phyloP scores from a whole-genome alignment of 2,888 invertebrate genomes.

The Nomada fabriciana region DNA sequence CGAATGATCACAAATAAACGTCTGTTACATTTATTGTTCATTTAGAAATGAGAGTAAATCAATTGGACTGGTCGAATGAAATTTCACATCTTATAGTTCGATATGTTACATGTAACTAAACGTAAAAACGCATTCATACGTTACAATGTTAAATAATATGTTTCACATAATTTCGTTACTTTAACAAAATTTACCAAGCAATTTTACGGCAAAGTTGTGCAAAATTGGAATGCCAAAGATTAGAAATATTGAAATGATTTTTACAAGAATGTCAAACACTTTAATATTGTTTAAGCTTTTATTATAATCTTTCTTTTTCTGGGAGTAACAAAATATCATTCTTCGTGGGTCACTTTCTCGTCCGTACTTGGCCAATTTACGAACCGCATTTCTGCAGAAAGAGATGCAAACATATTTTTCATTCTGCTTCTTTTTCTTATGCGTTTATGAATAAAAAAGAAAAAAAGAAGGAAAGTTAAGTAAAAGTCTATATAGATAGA shows the following conservation, averaged over 20 bases:
- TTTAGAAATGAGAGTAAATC: constrained; percentile 7
- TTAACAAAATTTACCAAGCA: not conserved
- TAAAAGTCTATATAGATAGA: not conserved
- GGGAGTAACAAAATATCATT: not conserved
- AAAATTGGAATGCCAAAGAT: too few relatives aligned
- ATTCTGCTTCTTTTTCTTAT: not conserved
- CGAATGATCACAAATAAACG: constrained; percentile 8
- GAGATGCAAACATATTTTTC: not conserved
- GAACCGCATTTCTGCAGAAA: not conserved
- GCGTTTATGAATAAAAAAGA: not conserved
- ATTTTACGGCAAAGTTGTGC: not conserved
- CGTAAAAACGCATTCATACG: not conserved
- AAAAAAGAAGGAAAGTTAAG: not conserved
- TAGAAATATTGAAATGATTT: too few relatives aligned
- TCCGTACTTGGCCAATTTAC: not conserved
- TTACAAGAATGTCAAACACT: not conserved
- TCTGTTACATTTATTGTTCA: not conserved
- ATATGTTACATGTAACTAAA: not conserved
- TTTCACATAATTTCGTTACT: not conserved
- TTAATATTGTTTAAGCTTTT: not conserved
- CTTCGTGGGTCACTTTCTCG: not conserved
- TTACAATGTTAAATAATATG: not conserved
- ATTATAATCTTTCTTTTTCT: not conserved
- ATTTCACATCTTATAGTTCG: not conserved
- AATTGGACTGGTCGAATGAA: not conserved